A percentile compares a stretch with the other conserved stretches of the same genome.
These are phyloP conservation scores for Orthosia gracilis DNA, from an alignment of 2,888 invertebrate genomes.

Conservation along the genomic window DNA sequence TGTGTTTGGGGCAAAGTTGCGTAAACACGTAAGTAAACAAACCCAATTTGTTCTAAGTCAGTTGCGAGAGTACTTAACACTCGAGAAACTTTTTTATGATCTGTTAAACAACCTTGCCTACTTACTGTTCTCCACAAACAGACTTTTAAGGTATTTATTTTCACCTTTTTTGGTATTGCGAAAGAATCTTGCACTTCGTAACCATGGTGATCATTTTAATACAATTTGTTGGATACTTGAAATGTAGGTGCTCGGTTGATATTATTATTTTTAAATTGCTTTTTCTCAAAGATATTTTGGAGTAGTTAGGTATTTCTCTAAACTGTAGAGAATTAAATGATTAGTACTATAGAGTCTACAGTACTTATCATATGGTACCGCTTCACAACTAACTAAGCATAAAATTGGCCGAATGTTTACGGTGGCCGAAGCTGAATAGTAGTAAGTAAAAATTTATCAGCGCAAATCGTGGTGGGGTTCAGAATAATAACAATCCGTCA, in stretches of 20 bases:
- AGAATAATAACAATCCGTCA: slow-evolving; percentile 39
- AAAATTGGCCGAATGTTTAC: not conserved
- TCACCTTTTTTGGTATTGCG: slow-evolving; percentile 45
- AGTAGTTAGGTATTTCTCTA: too few relatives aligned
- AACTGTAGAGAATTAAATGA: too few relatives aligned
- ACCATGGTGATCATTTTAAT: slow-evolving; percentile 32
- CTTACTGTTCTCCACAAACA: slow-evolving; percentile 55
- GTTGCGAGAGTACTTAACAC: slow-evolving; percentile 56
- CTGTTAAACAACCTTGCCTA: slow-evolving; percentile 66
- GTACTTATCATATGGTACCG: too few relatives aligned
- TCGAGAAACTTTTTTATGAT: slow-evolving; percentile 68
- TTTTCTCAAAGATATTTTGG: not conserved
- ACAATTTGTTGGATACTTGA: not conserved
- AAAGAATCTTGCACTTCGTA: slow-evolving; percentile 42
- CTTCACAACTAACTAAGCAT: not conserved
- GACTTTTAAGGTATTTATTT: slow-evolving; percentile 48
- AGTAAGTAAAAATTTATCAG: slow-evolving; percentile 9
- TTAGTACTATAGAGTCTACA: too few relatives aligned
- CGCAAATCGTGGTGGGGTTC: slow-evolving; percentile 3
- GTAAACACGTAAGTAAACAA: slow-evolving; percentile 58
- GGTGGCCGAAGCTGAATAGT: not conserved
- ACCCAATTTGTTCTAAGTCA: slow-evolving; percentile 55
- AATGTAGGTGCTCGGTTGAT: not conserved
- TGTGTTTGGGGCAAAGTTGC: slow-evolving; percentile 65
- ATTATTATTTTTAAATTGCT: not conserved